These are phyloP conservation scores for Limonius californicus DNA, from an alignment of 1,140 invertebrate genomes.

Conservation along the genomic window DNA sequence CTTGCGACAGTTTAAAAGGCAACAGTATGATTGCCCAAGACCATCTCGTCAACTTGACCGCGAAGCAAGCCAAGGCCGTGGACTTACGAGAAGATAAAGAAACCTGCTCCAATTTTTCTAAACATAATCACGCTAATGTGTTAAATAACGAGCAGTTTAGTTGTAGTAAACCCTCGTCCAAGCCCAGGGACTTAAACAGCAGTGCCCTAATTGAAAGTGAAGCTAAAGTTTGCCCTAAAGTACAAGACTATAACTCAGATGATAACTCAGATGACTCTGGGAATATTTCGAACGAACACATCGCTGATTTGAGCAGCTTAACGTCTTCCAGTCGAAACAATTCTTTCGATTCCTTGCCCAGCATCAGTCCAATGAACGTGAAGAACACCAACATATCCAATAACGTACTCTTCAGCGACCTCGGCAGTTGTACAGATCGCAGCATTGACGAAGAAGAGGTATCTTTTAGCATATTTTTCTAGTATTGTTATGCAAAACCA, in stretches of 20 bases:
- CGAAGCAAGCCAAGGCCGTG: background rate
- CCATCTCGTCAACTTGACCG: background rate
- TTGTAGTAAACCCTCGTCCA: too few relatives aligned
- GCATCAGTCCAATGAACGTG: background rate
- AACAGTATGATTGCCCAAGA: too few relatives aligned
- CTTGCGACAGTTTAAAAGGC: too few relatives aligned
- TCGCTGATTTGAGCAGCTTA: slow-evolving; percentile 37
- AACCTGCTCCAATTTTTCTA: background rate
- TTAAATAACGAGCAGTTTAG: too few relatives aligned
- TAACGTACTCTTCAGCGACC: slow-evolving; percentile 13
- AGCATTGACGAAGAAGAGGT: background rate
- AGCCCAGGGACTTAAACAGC: too few relatives aligned
- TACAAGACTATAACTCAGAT: slow-evolving; percentile 37
- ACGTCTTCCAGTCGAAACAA: slow-evolving; percentile 40
- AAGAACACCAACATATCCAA: too few relatives aligned
- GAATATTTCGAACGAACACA: slow-evolving; percentile 66
- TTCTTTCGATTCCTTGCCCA: background rate
- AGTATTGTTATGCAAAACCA: too few relatives aligned
- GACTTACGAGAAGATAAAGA: background rate
- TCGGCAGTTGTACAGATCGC: background rate
- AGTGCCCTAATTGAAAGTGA: background rate
- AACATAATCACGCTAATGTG: background rate
- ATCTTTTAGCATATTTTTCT: background rate
- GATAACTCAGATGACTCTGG: slow-evolving; percentile 68
- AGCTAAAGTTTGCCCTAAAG: background rate